Base-by-base conservation (phyloP, 2,797 vertebrate species). In the Schizothorax lantsangensis region DNA sequence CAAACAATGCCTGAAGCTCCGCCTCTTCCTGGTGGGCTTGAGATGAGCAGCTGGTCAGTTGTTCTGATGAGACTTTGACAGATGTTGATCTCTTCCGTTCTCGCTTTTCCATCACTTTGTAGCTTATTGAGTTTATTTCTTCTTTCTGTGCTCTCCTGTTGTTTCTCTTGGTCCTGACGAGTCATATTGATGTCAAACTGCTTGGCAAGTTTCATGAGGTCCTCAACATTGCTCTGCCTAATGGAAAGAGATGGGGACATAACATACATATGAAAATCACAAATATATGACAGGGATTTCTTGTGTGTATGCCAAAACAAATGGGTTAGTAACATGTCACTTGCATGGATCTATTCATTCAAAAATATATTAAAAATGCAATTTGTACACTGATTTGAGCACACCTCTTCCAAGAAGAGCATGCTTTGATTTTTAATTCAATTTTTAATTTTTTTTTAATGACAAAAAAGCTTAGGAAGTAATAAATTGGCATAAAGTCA, bases 121-220 rank as follows among this genome's bases (percentile, higher is more conserved):
- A 66, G 49, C 87, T 87, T 81, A 88, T 83, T 88, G 66, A 86
- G 59, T 64, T 64, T 30, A 83, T 88, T 90, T 0, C 88, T 90
- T 23, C 93, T 88, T 84, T 95, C 95, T 3, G 93, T 93, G 43
- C 5, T 66, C 54, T 89, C 79, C 12, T 66, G 26, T 3, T 68
- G 64, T 40, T 95, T 94, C 89, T 95, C 94, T 83, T 94, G 92
- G 93, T 97, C 97, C 54, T 96, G 93, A 84, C 97, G 95, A 77
- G 95, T 95, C 93, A 99, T 96, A 92, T 97, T 99, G 91, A 96
- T 94, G 91, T 99, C 98, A 95, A 99, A 98, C 91, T 98, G 96
- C 80, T 95, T 95, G 89, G 98, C 98, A 88, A 99, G 93, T 91
- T 97, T 97, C 95, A 96, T 95, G 52, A 99, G 96, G 84, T 97